Conservation (phyloP, 2,797 vertebrate species). For the Carapus acus region DNA sequence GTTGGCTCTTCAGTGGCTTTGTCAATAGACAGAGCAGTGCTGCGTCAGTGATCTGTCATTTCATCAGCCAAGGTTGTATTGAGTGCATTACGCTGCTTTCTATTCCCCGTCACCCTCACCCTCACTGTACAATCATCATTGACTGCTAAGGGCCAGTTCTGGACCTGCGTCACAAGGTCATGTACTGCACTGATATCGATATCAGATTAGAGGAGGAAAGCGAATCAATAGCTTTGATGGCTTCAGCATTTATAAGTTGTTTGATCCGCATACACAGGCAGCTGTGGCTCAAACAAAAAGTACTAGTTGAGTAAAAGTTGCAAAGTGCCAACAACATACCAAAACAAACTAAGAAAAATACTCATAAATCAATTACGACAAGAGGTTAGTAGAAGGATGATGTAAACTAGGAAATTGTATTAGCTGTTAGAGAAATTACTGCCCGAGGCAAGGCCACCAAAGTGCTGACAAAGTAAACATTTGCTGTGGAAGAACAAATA, state of each 20-base stretch:
- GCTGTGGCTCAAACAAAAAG: constrained; percentile 12
- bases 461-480: constrained; percentile 44
- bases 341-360: constrained; percentile 20
- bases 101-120: constrained; percentile 6
- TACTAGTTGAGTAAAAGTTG: constrained; percentile 22
- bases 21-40: constrained; percentile 6
- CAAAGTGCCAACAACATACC: constrained; percentile 5
- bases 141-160: constrained; percentile 40
- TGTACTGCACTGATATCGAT: constrained; percentile 33
- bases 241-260: constrained; percentile 24
- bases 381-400: constrained; percentile 38
- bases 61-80: constrained; percentile 14
- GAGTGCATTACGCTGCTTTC: constrained; percentile 4
- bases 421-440: constrained; percentile 29
- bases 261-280: neutral
- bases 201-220: constrained; percentile 26
- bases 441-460: constrained; percentile 32
- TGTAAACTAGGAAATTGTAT: constrained; percentile 34
- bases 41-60: constrained; percentile 11
- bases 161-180: constrained; percentile 50
- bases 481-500: constrained; percentile 48
- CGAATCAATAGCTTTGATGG: constrained; percentile 36
- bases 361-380: too few relatives aligned
- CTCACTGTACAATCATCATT: constrained; percentile 39
- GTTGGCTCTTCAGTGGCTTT: constrained; percentile 10